phyloP scores from a whole-genome alignment of 1,140 invertebrate species.

The Mizuhopecten yessoensis region DNA sequence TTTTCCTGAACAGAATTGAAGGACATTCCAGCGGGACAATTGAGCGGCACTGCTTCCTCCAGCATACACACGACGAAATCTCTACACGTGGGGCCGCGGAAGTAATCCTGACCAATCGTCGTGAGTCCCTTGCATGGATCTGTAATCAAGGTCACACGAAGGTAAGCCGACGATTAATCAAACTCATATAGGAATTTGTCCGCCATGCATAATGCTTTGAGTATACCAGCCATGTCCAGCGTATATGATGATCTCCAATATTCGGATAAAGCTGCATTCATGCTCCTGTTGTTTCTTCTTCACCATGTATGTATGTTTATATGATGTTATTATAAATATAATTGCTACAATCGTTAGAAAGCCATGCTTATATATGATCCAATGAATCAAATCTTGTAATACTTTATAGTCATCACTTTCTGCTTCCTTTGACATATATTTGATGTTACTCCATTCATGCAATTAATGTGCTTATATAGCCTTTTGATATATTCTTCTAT shows the following conservation, averaged over 20 bases:
- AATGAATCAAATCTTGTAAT: too few relatives aligned
- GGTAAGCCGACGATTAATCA: not conserved
- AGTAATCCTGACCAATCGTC: conserved; percentile 56
- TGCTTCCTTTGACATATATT: too few relatives aligned
- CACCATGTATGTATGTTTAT: not conserved
- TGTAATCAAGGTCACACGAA: not conserved
- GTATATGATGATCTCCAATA: not conserved
- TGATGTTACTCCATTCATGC: too few relatives aligned
- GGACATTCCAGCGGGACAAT: conserved; percentile 46
- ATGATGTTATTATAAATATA: not conserved
- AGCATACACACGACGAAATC: conserved; percentile 57
- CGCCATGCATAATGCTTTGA: not conserved
- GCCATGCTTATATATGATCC: not conserved
- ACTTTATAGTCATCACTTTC: too few relatives aligned
- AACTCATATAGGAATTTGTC: not conserved
- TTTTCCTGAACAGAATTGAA: conserved; percentile 44
- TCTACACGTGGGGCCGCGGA: conserved; percentile 52
- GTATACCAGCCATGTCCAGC: not conserved
- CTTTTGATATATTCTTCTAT: too few relatives aligned
- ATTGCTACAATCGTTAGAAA: not conserved
- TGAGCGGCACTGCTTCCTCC: conserved; percentile 42
- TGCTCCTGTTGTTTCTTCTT: not conserved
- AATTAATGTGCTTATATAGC: too few relatives aligned
- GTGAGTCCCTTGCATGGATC: conserved; percentile 55
- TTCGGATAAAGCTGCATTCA: not conserved